Percentiles rank a stretch among this genome's conserved stretches.
phyloP scores from a whole-genome alignment of 2,113 vertebrate genomes.

The Vombatus ursinus region DNA sequence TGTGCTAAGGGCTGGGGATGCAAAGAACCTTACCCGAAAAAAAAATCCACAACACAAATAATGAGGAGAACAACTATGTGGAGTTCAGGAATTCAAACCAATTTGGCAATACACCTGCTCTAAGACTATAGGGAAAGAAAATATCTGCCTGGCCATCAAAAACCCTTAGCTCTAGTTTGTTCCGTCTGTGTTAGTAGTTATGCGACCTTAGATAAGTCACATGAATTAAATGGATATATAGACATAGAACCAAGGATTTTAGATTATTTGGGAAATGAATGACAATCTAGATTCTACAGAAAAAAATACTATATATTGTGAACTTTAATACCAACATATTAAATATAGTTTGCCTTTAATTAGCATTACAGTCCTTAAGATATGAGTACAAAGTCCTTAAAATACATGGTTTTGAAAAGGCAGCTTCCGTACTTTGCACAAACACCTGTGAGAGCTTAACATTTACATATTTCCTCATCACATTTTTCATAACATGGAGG shows the following conservation, averaged over 20 bases:
- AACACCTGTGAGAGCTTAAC: background rate
- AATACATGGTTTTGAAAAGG: background rate
- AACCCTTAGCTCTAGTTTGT: background rate
- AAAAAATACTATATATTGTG: background rate
- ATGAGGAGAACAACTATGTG: background rate
- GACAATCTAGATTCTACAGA: background rate
- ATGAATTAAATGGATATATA: background rate
- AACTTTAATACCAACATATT: background rate
- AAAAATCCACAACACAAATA: background rate
- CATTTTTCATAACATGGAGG: background rate
- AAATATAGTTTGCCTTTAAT: background rate
- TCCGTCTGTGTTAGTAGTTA: background rate
- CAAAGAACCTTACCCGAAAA: background rate
- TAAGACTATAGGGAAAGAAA: too few relatives aligned
- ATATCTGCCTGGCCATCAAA: background rate
- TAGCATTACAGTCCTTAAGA: background rate
- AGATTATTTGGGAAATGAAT: background rate
- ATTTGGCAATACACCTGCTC: too few relatives aligned
- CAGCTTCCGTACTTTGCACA: background rate
- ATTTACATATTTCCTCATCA: constrained; percentile 16
- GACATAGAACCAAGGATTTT: constrained; percentile 1
- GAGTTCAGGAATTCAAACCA: too few relatives aligned
- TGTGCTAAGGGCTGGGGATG: background rate
- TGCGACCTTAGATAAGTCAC: constrained; percentile 22
- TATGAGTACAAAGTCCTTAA: background rate